Base-by-base conservation (phyloP, 2,797 vertebrate species). In the Gymnocypris eckloni region DNA sequence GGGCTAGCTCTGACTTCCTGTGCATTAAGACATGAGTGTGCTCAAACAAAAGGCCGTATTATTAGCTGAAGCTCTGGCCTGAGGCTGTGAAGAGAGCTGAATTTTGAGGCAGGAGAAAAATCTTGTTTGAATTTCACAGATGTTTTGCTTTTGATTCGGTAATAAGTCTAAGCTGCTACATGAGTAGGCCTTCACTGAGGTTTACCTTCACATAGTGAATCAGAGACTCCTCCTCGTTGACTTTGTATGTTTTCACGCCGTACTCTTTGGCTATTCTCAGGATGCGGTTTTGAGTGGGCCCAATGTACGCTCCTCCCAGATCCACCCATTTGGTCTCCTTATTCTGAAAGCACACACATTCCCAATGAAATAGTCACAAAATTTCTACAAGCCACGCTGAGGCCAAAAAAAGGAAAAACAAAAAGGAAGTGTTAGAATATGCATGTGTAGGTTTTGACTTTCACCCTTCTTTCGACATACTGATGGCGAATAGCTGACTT, bases 211-310 rank as follows among this genome's bases (percentile, higher is more conserved):
- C 94, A 85, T 98, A 95, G 86, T 98, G 96, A 89, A 98, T 90
- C 85, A 98, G 94, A 81, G 85, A 94, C 87, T 97, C 97, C 78
- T 95, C 90, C 93, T 99, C 98, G 54, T 98, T 98, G 91, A 99
- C 97, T 94, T 98, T 99, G 92, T 98, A 99, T 0, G 98, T 99
- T 89, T 99, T 92, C 22, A 99, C 87, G 82, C 95, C 96, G 37
- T 98, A 91, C 84, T 99, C 96, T 82, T 97, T 98, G 86, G 98
- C 96, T 87, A 99, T 90, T 43, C 98, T 93, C 61, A 99, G 92
- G 79, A 99, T 95, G 78, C 96, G 96, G 91, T 99, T 98, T 91
- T 99, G 98, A n/a, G 98, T 99, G 41, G 98, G 98, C 1, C 98
- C 98, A 66, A 99, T 88, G 1, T 99, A 99, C 6, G 98, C 96